Evolutionary conservation across 2,888 invertebrate species (phyloP).

Genomic region (Drosophila meridionalis): DNA sequence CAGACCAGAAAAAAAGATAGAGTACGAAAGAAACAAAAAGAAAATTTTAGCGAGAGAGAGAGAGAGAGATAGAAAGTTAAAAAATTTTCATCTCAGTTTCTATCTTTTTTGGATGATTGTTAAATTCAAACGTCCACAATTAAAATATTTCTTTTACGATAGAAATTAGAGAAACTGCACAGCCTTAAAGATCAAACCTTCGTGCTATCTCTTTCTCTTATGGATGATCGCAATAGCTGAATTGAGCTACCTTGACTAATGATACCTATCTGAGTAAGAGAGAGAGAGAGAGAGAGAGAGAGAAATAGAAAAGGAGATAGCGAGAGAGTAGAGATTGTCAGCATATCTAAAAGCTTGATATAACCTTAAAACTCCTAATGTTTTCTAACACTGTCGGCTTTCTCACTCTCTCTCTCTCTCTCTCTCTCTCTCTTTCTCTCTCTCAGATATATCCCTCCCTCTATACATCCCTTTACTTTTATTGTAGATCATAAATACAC

Average conservation of each 20-base stretch:
- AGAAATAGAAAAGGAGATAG: neutral
- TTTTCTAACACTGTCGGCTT: neutral
- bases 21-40: too few relatives aligned
- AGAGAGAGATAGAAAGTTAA: neutral
- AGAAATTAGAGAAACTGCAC: too few relatives aligned
- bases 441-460: neutral
- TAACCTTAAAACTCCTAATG: neutral
- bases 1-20: too few relatives aligned
- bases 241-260: too few relatives aligned
- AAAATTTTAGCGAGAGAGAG: neutral
- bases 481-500: conserved; percentile 1
- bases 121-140: too few relatives aligned
- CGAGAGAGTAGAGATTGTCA: neutral
- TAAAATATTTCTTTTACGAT: too few relatives aligned
- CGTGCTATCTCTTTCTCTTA: too few relatives aligned
- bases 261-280: neutral
- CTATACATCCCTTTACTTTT: neutral
- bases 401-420: neutral
- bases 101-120: too few relatives aligned
- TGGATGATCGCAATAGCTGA: too few relatives aligned
- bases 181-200: too few relatives aligned
- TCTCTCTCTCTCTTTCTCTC: neutral
- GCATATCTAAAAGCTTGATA: neutral
- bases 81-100: too few relatives aligned
- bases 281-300: neutral